These are phyloP conservation scores for Agelaius phoeniceus DNA, from an alignment of 2,113 vertebrate species.

Conservation along the genomic window DNA sequence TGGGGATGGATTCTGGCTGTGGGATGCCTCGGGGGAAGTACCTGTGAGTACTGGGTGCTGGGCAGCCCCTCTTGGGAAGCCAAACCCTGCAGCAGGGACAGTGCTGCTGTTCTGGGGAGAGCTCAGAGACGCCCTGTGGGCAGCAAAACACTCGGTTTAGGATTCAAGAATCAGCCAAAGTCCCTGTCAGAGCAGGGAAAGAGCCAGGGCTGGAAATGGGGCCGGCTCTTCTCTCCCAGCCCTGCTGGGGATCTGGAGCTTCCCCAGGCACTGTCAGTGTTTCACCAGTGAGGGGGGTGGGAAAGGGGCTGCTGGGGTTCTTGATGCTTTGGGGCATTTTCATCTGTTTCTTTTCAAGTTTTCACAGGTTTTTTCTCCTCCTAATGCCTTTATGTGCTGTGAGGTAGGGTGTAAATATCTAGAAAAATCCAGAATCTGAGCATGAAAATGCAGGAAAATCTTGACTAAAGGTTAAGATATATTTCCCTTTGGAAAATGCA, in stretches of 20 bases:
- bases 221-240: background rate
- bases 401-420: background rate
- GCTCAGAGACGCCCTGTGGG: background rate
- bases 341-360: background rate
- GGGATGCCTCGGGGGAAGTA: background rate
- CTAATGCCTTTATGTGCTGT: background rate
- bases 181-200: background rate
- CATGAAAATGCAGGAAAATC: background rate
- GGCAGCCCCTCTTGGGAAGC: background rate
- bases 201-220: background rate
- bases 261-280: background rate
- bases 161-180: background rate
- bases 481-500: background rate
- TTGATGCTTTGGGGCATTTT: background rate
- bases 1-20: background rate
- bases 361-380: background rate
- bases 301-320: background rate
- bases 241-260: background rate
- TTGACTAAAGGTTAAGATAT: background rate
- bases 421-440: background rate
- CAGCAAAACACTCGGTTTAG: background rate
- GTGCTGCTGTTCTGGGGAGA: background rate
- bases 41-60: background rate
- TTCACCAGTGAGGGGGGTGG: fast-evolving
- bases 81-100: background rate